Percentiles rank a stretch among this genome's conserved stretches.
These are phyloP conservation scores for Drosophila borborema DNA, from an alignment of 2,888 invertebrate genomes.

Conservation along the genomic window DNA sequence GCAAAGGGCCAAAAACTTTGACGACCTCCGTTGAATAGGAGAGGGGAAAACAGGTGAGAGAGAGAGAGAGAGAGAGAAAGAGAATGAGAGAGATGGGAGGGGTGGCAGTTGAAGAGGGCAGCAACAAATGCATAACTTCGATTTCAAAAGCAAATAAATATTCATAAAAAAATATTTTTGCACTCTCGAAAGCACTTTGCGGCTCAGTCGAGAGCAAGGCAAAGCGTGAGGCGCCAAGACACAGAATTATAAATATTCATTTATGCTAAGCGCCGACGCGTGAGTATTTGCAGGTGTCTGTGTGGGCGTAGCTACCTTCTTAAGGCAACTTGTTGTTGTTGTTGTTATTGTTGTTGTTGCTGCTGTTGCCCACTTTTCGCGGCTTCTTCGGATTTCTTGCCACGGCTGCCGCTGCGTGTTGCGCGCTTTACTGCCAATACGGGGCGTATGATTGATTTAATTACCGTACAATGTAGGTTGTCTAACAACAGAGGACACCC, in stretches of 20 bases:
- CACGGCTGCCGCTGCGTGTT: conserved; percentile 20
- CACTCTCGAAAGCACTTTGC: conserved; percentile 71
- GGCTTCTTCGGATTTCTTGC: conserved; percentile 1
- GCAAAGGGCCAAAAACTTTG: conserved; percentile 64
- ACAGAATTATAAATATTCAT: conserved; percentile 78
- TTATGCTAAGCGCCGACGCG: conserved; percentile 74
- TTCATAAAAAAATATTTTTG: conserved; percentile 75
- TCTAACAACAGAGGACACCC: conserved; percentile 16
- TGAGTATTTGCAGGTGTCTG: conserved; percentile 69
- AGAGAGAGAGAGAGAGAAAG: rapidly evolving
- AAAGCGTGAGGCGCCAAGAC: conserved; percentile 41
- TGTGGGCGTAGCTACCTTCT: conserved; percentile 39
- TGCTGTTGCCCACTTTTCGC: conserved; percentile 14
- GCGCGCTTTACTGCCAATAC: conserved; percentile 53
- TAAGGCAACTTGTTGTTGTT: conserved; percentile 6
- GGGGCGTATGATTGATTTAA: conserved; percentile 77
- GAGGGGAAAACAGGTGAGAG: neutral
- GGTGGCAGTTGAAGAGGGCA: conserved; percentile 12
- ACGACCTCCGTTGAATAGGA: conserved; percentile 25
- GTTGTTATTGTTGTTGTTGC: conserved; percentile 29
- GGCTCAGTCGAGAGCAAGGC: conserved; percentile 34
- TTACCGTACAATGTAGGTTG: conserved; percentile 64
- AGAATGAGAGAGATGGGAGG: neutral
- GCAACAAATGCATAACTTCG: conserved; percentile 77
- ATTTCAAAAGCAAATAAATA: conserved; percentile 79